phyloP scores from a whole-genome alignment of 2,888 invertebrate species.

The Amiota mariae region DNA sequence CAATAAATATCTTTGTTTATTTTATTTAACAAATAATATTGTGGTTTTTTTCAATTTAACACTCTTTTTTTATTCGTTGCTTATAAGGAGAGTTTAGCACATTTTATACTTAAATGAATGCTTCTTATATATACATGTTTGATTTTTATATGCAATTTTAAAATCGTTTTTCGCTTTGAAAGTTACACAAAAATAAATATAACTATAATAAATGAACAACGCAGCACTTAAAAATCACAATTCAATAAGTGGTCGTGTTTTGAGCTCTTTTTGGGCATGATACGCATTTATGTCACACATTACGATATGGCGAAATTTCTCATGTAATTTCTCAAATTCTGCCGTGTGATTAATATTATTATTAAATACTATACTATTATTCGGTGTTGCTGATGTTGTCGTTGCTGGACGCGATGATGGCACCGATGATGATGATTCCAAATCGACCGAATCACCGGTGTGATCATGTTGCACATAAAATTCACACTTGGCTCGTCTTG shows the following conservation, averaged over 20 bases:
- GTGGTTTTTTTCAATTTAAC: too few relatives aligned
- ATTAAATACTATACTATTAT: constrained; percentile 46
- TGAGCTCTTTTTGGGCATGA: constrained; percentile 55
- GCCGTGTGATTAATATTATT: constrained; percentile 38
- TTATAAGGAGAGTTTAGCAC: too few relatives aligned
- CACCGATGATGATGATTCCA: constrained; percentile 6
- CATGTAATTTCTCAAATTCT: constrained; percentile 62
- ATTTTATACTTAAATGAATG: too few relatives aligned
- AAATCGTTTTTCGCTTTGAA: too few relatives aligned
- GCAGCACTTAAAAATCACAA: constrained; percentile 54
- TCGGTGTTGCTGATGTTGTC: constrained; percentile 30
- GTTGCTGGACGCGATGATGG: constrained; percentile 40
- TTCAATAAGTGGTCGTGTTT: constrained; percentile 67
- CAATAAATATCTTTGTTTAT: too few relatives aligned
- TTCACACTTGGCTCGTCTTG: constrained; percentile 20
- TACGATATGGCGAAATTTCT: constrained; percentile 62
- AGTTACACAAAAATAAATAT: too few relatives aligned
- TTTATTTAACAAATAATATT: too few relatives aligned
- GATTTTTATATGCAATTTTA: too few relatives aligned
- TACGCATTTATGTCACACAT: constrained; percentile 66
- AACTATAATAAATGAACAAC: not conserved
- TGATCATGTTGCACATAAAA: constrained; percentile 42
- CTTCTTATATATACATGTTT: too few relatives aligned
- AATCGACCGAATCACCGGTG: not conserved
- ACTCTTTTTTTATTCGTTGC: too few relatives aligned